Conservation (phyloP, 2,797 vertebrate species). For the Tympanoctomys barrerae region DNA sequence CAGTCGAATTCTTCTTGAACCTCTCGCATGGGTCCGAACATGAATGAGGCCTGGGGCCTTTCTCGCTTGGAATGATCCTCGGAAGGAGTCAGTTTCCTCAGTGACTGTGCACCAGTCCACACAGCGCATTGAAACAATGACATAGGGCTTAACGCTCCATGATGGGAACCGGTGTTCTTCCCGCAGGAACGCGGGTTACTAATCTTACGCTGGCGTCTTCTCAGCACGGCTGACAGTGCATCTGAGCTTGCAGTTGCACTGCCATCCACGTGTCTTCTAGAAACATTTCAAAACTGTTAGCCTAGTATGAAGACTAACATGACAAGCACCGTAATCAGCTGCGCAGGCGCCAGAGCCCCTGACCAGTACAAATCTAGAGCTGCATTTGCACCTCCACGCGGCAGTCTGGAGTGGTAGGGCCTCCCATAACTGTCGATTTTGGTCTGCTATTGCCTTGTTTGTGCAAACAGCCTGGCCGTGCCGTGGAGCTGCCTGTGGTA, state of each 20-base stretch:
- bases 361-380: conserved; percentile 44
- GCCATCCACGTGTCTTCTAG: conserved; percentile 73
- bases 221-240: conserved; percentile 79
- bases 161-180: conserved; percentile 77
- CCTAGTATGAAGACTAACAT: conserved; percentile 79
- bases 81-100: conserved; percentile 62
- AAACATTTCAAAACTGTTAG: conserved; percentile 73
- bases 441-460: conserved; percentile 33
- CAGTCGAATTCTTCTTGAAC: conserved; percentile 27
- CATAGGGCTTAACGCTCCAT: conserved; percentile 75
- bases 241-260: conserved; percentile 66
- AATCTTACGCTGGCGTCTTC: conserved; percentile 83
- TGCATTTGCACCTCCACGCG: conserved; percentile 52
- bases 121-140: conserved; percentile 66
- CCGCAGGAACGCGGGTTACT: conserved; percentile 78
- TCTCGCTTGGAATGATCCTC: conserved; percentile 77
- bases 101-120: conserved; percentile 63
- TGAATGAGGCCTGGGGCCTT: conserved; percentile 58
- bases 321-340: conserved; percentile 79
- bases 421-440: conserved; percentile 58
- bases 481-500: background rate
- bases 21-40: conserved; percentile 4
- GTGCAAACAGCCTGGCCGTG: conserved; percentile 35
- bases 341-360: conserved; percentile 40
- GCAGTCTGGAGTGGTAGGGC: conserved; percentile 54